These are phyloP conservation scores for Anisognathus igniventris DNA, from an alignment of 2,797 vertebrate genomes.

Conservation along the genomic window DNA sequence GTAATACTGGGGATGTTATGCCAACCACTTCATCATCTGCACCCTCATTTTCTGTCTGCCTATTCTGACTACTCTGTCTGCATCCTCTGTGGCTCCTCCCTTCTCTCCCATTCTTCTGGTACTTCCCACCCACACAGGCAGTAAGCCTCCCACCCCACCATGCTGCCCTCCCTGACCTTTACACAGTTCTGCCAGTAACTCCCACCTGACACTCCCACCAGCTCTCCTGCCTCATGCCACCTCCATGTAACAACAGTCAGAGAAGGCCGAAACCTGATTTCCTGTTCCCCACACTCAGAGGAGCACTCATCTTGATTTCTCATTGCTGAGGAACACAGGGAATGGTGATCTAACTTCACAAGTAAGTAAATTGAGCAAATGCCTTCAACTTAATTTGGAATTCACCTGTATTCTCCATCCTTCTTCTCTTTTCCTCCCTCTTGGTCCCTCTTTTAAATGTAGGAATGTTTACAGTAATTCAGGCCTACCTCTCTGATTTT, in stretches of 20 bases:
- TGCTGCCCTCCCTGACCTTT: background rate
- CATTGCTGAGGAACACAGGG: background rate
- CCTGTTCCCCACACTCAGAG: background rate
- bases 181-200: background rate
- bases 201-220: background rate
- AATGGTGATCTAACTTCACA: background rate
- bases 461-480: constrained; percentile 22
- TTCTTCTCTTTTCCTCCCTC: background rate
- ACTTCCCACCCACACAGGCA: background rate
- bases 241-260: background rate
- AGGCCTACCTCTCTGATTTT: background rate
- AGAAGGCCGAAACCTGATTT: background rate
- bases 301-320: background rate
- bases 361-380: background rate
- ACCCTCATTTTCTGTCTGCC: background rate
- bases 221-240: background rate
- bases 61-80: fast-evolving
- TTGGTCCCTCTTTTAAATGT: background rate
- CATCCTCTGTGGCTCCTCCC: background rate
- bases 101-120: background rate
- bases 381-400: background rate
- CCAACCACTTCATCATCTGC: background rate
- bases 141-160: background rate
- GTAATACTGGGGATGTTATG: background rate
- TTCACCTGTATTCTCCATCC: background rate